A percentile compares a stretch with the other conserved stretches of the same genome.
Evolutionary conservation across 2,113 vertebrate species (phyloP).

Genomic region (Ammospiza nelsoni): DNA sequence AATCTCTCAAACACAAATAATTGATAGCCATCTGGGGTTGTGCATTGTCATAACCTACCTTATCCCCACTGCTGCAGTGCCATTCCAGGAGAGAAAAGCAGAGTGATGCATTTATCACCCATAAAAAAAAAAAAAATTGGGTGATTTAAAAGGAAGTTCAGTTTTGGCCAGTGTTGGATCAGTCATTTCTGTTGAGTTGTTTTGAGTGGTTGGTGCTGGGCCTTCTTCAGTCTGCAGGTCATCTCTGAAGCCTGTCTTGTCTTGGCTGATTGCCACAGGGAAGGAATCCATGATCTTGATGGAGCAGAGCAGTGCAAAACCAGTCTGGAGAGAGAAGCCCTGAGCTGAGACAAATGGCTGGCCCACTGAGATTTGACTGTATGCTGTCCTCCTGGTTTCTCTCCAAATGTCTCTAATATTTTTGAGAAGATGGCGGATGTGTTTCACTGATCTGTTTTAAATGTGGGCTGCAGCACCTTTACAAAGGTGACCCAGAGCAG

Average conservation of each 20-base stretch:
- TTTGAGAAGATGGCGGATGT: background rate
- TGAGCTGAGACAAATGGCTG: background rate
- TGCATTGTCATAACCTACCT: slow-evolving; percentile 12
- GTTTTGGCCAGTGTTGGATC: background rate
- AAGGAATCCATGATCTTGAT: background rate
- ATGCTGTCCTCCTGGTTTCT: background rate
- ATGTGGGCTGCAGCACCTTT: background rate
- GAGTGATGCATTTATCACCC: background rate
- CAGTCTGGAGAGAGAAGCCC: background rate
- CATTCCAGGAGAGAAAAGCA: background rate
- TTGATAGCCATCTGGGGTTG: slow-evolving; percentile 15
- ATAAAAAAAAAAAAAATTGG: fast-evolving
- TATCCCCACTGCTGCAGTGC: background rate
- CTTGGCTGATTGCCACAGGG: background rate
- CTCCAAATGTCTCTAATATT: background rate
- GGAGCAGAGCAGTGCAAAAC: background rate
- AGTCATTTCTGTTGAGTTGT: background rate
- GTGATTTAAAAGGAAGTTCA: background rate
- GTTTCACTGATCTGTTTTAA: background rate
- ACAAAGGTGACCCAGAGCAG: background rate
- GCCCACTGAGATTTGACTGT: background rate
- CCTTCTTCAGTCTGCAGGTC: background rate
- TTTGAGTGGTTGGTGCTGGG: background rate
- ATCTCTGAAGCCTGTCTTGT: background rate
- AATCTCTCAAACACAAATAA: slow-evolving; percentile 28